Conservation (phyloP, 2,113 vertebrate genomes). For the Aegithalos caudatus region DNA sequence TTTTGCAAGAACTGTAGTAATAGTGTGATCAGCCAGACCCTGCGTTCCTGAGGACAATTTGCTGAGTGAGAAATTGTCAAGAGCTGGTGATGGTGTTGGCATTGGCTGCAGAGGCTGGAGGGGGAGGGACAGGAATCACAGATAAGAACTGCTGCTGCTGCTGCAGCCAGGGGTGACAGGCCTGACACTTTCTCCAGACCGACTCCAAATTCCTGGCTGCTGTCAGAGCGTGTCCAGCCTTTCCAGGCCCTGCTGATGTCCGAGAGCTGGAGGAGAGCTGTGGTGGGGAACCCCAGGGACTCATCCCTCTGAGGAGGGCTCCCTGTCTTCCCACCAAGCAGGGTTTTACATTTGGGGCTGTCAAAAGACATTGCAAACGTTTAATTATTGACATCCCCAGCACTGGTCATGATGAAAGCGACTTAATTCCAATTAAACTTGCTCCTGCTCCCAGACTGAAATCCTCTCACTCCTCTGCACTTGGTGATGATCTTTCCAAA, state of each 20-base stretch:
- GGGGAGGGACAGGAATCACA: not conserved
- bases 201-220: not conserved
- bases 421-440: not conserved
- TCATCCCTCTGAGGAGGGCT: not conserved
- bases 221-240: not conserved
- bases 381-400: not conserved
- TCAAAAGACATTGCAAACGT: not conserved
- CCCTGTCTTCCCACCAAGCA: not conserved
- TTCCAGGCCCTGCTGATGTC: not conserved
- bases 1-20: not conserved
- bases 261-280: not conserved
- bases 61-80: not conserved
- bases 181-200: not conserved
- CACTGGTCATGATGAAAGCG: not conserved
- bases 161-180: not conserved
- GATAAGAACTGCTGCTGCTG: not conserved
- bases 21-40: not conserved
- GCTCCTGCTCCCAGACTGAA: not conserved
- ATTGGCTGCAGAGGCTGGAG: not conserved
- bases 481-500: not conserved
- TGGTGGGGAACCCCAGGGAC: not conserved
- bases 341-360: not conserved
- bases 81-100: not conserved
- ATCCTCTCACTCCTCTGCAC: not conserved
- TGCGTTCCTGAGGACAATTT: not conserved